phyloP scores from a whole-genome alignment of 2,113 vertebrate species.

The Ophthalmolycus amberensis region DNA sequence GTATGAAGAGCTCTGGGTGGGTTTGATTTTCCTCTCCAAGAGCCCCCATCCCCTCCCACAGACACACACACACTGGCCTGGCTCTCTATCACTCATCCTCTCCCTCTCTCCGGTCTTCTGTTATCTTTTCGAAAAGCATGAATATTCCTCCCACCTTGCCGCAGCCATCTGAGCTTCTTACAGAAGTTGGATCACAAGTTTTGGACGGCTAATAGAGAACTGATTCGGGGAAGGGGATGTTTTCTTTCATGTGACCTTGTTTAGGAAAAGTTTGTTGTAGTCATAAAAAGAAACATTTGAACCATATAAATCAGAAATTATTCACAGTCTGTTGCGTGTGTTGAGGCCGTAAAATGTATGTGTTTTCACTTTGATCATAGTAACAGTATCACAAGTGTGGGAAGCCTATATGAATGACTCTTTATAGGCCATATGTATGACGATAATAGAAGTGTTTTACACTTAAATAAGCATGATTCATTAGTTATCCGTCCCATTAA shows the following conservation, averaged over 20 bases:
- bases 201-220: neutral
- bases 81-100: constrained; percentile 41
- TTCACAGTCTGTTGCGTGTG: neutral
- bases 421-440: neutral
- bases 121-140: constrained; percentile 60
- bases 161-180: constrained; percentile 63
- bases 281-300: neutral
- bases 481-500: neutral
- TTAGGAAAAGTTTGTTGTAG: constrained; percentile 12
- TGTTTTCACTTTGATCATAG: neutral
- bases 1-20: constrained; percentile 77
- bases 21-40: constrained; percentile 75
- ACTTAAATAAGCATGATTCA: neutral
- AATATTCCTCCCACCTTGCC: constrained; percentile 76
- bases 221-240: neutral
- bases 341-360: neutral
- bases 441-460: neutral
- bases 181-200: constrained; percentile 43
- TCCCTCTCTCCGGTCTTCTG: constrained; percentile 53
- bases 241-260: neutral
- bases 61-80: constrained; percentile 3
- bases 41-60: constrained; percentile 70
- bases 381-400: neutral
- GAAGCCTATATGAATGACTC: neutral
- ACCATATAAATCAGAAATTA: neutral